phyloP scores from a whole-genome alignment of 2,888 invertebrate genomes.

The Agonopterix heracliana region DNA sequence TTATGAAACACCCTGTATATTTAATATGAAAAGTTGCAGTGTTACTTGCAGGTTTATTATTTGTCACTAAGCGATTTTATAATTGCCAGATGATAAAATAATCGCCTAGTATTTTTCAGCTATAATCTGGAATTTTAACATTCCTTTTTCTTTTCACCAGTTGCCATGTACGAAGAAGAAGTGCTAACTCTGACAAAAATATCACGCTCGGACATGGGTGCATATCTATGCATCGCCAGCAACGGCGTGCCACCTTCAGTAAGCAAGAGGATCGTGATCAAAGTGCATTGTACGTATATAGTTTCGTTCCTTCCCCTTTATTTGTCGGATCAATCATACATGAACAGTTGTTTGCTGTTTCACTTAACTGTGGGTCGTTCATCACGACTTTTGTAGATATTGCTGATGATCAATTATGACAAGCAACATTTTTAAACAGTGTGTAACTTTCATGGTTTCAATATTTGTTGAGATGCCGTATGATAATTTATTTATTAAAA shows the following conservation, averaged over 20 bases:
- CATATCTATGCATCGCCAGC: constrained; percentile 92
- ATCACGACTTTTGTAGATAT: constrained; percentile 4
- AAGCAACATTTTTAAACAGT: too few species aligned
- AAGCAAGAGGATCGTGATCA: constrained; percentile 91
- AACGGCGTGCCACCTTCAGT: constrained; percentile 92
- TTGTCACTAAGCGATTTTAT: not conserved
- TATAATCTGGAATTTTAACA: too few species aligned
- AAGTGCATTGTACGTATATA: constrained; percentile 90
- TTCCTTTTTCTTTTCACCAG: constrained; percentile 50
- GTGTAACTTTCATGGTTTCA: too few species aligned
- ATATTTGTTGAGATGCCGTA: too few species aligned
- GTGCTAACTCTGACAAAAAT: constrained; percentile 86
- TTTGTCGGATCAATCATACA: constrained; percentile 15
- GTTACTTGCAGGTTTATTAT: too few species aligned
- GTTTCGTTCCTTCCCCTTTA: constrained; percentile 12
- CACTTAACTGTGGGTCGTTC: constrained; percentile 6
- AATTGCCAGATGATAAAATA: too few species aligned
- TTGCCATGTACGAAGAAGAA: constrained; percentile 83
- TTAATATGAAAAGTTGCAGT: too few species aligned
- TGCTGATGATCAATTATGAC: too few species aligned
- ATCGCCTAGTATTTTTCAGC: too few species aligned
- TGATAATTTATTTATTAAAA: too few species aligned
- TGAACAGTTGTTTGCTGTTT: constrained; percentile 13
- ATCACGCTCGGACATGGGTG: constrained; percentile 92
- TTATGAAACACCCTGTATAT: too few species aligned